Evolutionary conservation across 1,140 invertebrate genomes (phyloP), one percentile per base, ranked within the genome.

Genomic region (Diachasma alloeum): DNA sequence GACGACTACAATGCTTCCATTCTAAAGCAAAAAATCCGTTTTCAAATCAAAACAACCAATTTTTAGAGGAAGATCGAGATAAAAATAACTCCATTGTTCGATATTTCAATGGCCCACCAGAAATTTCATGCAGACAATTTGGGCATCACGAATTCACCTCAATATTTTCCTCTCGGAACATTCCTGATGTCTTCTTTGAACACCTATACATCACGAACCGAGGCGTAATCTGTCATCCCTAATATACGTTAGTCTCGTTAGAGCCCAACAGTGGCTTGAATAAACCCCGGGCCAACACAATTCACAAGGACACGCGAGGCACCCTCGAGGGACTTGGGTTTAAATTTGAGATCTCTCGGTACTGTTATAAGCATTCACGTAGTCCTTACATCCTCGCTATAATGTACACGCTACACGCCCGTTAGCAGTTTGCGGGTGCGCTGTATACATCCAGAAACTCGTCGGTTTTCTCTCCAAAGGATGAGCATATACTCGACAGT

Each of bases 251-350:
- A 63, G 59, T 24, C 59, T 63, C 59, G 59, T 63, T 63, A 63
- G 24, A 9, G 8, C 1, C 24, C 59, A 15, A 15, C 59, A 26
- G 19, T 31, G 24, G 59, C 59, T 63, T 63, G 59, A 63, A 63
- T 63, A 63, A 63, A 31, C 59, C 59, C 59, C 15, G 59, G 59
- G 19, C 48, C 48, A 53, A 63, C 59, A 63, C 59, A 63, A 63
- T 63, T 63, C 59, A 63, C 59, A 63, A 19, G 59, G 22, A 63
- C 59, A 63, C 59, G 59, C 59, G 59, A 63, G 2, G 59, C 4
- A 63, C 59, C 24, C 24, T 19, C 31, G 24, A 31, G 24, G 59
- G 59, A 26, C 19, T 63, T 24, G 59, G 19, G 59, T 63, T 56
- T 19, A 63, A 63, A 63, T 63, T 63, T 63, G 59, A 63, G 59